Conservation (phyloP, 2,113 vertebrate genomes). For the Sinosuthora webbiana region DNA sequence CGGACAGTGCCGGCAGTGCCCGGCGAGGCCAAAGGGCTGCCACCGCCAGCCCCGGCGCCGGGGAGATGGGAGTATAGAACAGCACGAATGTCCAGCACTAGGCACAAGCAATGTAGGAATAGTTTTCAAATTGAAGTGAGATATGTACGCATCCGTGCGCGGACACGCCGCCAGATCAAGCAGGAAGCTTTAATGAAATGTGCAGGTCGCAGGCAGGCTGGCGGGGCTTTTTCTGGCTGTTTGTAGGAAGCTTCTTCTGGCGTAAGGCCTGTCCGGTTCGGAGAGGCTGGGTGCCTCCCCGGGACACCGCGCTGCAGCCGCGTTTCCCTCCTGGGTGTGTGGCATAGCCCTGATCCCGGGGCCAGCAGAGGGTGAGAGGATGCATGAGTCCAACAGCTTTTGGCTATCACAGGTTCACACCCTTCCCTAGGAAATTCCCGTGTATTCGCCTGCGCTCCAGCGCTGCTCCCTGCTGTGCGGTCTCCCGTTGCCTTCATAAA, state of each 20-base stretch:
- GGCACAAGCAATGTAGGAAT: fast-evolving
- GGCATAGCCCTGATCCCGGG: fast-evolving
- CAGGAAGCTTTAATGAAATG: not conserved
- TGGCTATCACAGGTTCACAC: not conserved
- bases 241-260: not conserved
- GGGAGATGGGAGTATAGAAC: fast-evolving
- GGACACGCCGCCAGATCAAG: fast-evolving
- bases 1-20: fast-evolving
- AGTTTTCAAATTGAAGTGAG: not conserved
- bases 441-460: not conserved
- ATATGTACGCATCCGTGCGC: fast-evolving
- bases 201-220: not conserved
- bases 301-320: fast-evolving
- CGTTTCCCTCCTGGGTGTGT: fast-evolving
- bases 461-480: not conserved
- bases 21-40: fast-evolving
- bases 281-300: not conserved
- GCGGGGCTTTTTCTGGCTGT: fast-evolving
- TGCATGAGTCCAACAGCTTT: not conserved
- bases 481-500: not conserved
- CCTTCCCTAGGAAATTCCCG: not conserved
- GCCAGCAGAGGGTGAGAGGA: not conserved
- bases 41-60: not conserved
- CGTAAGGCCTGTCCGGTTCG: fast-evolving
- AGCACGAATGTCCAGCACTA: not conserved